Evolutionary conservation across 1,140 invertebrate species (phyloP).

Genomic region (Drosophila kikkawai): DNA sequence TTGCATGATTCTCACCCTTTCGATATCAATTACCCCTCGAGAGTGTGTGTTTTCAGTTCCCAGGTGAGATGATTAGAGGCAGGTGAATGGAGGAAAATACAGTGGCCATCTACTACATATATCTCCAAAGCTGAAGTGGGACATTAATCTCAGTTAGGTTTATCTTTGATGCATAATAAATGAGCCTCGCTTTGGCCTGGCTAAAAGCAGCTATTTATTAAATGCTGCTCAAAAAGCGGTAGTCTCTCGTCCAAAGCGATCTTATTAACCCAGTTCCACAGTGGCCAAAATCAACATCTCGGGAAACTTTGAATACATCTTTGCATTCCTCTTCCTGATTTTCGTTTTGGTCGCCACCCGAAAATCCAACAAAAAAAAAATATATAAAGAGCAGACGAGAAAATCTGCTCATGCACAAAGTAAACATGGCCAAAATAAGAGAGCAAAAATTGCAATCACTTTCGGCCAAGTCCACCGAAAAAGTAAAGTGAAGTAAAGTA

Average conservation of each 20-base stretch:
- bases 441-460: constrained; percentile 78
- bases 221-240: constrained; percentile 33
- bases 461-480: constrained; percentile 45
- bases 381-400: constrained; percentile 14
- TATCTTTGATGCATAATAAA: constrained; percentile 83
- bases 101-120: constrained; percentile 46
- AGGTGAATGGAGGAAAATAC: constrained; percentile 11
- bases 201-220: constrained; percentile 82
- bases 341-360: constrained; percentile 52
- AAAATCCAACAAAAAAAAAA: constrained; percentile 41
- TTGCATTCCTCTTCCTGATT: constrained; percentile 61
- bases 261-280: constrained; percentile 75
- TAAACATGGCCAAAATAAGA: constrained; percentile 72
- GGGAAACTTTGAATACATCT: constrained; percentile 51
- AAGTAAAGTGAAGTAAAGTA: background rate
- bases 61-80: constrained; percentile 30
- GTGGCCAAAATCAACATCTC: constrained; percentile 35
- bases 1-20: constrained; percentile 55
- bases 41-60: background rate
- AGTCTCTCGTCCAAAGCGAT: constrained; percentile 47
- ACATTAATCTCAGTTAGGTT: constrained; percentile 83
- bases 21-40: constrained; percentile 1
- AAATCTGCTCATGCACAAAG: constrained; percentile 76
- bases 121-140: constrained; percentile 67
- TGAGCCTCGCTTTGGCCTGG: constrained; percentile 66